A percentile compares a stretch with the other conserved stretches of the same genome.
phyloP scores from a whole-genome alignment of 2,797 vertebrate species.

The Sebastes miniatus region DNA sequence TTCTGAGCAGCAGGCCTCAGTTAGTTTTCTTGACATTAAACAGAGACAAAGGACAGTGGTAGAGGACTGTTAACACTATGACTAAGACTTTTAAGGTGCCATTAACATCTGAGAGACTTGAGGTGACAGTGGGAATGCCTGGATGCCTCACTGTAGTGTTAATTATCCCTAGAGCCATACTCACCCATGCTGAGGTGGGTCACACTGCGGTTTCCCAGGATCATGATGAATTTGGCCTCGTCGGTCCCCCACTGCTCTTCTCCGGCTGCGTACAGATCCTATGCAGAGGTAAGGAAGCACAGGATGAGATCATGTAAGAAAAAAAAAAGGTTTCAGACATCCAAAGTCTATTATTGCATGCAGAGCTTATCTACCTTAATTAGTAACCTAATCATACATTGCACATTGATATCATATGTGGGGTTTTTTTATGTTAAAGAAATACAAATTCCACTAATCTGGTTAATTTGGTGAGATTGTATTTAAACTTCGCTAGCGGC shows the following conservation, averaged over 20 bases:
- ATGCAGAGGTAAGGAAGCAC: neutral
- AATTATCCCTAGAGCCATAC: slow-evolving; percentile 40
- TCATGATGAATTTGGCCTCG: slow-evolving; percentile 95
- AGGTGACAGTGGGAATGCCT: slow-evolving; percentile 3
- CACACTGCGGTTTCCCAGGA: slow-evolving; percentile 92
- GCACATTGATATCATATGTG: neutral
- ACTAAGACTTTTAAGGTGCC: neutral
- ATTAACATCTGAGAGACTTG: neutral
- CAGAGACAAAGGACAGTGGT: neutral
- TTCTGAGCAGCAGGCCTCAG: neutral
- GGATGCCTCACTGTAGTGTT: slow-evolving; percentile 25
- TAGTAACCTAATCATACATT: neutral
- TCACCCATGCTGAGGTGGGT: slow-evolving; percentile 92
- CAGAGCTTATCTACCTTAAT: neutral
- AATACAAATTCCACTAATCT: neutral
- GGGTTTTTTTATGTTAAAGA: neutral
- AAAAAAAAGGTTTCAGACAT: neutral
- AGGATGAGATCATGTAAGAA: neutral
- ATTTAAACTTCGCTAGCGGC: neutral
- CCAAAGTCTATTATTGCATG: neutral
- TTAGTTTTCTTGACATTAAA: neutral
- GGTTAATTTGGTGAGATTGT: neutral
- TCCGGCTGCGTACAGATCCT: slow-evolving; percentile 93
- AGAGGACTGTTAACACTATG: neutral
- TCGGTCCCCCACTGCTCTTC: slow-evolving; percentile 97